Conservation (phyloP, 30 jellyfish, hydroid and myxozoan species). For the Catostylus mosaicus region DNA sequence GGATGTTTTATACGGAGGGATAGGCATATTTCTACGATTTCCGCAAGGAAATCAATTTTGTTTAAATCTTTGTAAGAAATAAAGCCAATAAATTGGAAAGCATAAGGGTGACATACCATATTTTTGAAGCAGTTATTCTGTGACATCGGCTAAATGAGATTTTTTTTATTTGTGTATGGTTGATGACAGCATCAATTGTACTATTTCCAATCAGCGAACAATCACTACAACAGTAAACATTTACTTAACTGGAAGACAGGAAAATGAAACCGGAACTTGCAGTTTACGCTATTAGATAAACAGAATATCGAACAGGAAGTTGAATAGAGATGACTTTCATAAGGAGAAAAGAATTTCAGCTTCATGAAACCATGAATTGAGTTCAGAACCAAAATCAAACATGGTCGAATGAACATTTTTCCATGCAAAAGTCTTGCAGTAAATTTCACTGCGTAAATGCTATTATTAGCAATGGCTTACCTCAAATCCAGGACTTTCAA, state of each 20-base stretch:
- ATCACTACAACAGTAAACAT: background rate
- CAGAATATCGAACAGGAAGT: background rate
- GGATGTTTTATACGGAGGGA: too few relatives aligned
- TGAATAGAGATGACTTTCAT: background rate
- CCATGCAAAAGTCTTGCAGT: too few relatives aligned
- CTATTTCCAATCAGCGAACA: constrained; percentile 4
- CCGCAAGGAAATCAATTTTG: too few relatives aligned
- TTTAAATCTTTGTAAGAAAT: too few relatives aligned
- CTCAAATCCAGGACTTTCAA: background rate
- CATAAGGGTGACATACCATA: background rate
- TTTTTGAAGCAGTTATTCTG: constrained; percentile 7
- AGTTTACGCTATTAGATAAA: background rate
- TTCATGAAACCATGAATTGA: background rate
- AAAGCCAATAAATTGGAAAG: too few relatives aligned
- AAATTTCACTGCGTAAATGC: too few relatives aligned
- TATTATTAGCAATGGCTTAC: background rate
- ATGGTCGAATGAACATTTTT: too few relatives aligned
- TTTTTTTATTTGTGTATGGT: background rate
- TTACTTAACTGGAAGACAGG: background rate
- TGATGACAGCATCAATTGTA: background rate
- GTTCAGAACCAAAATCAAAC: too few relatives aligned
- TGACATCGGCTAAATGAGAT: constrained; percentile 1
- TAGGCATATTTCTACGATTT: too few relatives aligned
- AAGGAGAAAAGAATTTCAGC: background rate
- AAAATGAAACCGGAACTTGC: background rate